Conservation (phyloP, 2,797 vertebrate species). For the Sternarchorhynchus goeldii region DNA sequence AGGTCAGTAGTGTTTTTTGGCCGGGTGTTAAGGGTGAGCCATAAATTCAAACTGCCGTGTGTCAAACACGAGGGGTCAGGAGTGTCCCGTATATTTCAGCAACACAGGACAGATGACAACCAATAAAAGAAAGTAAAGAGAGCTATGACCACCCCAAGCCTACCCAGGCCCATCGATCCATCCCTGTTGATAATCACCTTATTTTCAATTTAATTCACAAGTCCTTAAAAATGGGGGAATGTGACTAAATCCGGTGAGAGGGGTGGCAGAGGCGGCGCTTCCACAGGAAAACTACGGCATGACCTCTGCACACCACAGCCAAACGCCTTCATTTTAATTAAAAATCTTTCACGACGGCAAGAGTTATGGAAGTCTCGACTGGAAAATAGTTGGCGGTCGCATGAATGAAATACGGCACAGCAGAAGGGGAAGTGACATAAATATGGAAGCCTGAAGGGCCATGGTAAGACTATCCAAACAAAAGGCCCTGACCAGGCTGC, state of each 20-base stretch:
- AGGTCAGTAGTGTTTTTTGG: slow-evolving; percentile 73
- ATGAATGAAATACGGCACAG: slow-evolving; percentile 66
- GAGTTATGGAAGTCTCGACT: slow-evolving; percentile 68
- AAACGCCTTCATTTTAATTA: slow-evolving; percentile 77
- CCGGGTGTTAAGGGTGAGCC: slow-evolving; percentile 71
- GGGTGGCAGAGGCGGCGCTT: slow-evolving; percentile 46
- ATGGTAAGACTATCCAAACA: slow-evolving; percentile 65
- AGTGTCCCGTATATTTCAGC: slow-evolving; percentile 67
- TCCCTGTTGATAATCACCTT: slow-evolving; percentile 60
- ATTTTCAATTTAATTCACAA: slow-evolving; percentile 67
- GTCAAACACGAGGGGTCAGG: slow-evolving; percentile 72
- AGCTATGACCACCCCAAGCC: slow-evolving; percentile 50
- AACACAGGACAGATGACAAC: slow-evolving; percentile 75
- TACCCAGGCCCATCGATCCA: slow-evolving; percentile 54
- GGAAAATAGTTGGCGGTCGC: slow-evolving; percentile 68
- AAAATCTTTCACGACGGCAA: slow-evolving; percentile 73
- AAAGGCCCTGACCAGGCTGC: slow-evolving; percentile 48
- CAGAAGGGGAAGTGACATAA: slow-evolving; percentile 67
- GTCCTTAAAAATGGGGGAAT: slow-evolving; percentile 62
- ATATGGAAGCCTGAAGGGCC: slow-evolving; percentile 56
- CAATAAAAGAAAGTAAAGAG: slow-evolving; percentile 78
- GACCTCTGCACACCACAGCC: slow-evolving; percentile 68
- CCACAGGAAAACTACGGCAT: slow-evolving; percentile 61
- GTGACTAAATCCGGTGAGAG: slow-evolving; percentile 61
- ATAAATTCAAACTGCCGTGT: slow-evolving; percentile 75